Base-by-base conservation (phyloP, 1,140 invertebrate species). In the Atopsyche davidsoni region DNA sequence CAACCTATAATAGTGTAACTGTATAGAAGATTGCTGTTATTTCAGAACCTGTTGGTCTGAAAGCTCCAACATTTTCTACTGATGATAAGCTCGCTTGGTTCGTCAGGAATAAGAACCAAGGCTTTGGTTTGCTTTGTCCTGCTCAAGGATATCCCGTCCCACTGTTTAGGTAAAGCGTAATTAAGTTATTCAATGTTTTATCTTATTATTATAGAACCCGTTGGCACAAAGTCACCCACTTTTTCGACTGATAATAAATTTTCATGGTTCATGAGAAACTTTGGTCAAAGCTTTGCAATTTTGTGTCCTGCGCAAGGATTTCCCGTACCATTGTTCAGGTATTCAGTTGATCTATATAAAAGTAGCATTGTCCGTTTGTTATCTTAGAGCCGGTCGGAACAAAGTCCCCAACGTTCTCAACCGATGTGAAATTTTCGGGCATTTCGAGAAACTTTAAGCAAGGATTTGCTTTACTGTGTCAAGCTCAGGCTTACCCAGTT, bases 401-500 rank as follows among this genome's bases (percentile, higher is more conserved):
- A 40, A 84, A 82, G 65, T 76, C 80, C 44, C 83, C 83, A 6
- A 73, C 76, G 35, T 83, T 85, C 66, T 79, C 81, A 13, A 79
- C 77, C 55, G 78, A 81, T 56, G 76, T 78, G 44, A 77, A 78
- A 63, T 73, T 74, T 59, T 75, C 75, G 55, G 76, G 71, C 59
- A 77, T 79, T 61, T 71, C 72, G 56, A 72, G 76, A 62, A 66
- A 64, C 64, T 71, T 66, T 46, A 69, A 63, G 41, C 67, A 71
- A 68, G 72, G 67, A 56, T 82, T 85, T 68, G 77, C 77, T 19
- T 64, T 86, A 40, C 69, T 85, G 6, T 86, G 83, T 62, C 83
- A 82, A 66, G 81, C 82, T 45, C 85, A 88, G 72, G 83, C 79
- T 19, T 85, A 76, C 69, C 86, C 85, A 52, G 75, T 79, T 55